These are phyloP conservation scores for Bimastos eiseni DNA, from an alignment of 2,888 invertebrate genomes.

Conservation along the genomic window DNA sequence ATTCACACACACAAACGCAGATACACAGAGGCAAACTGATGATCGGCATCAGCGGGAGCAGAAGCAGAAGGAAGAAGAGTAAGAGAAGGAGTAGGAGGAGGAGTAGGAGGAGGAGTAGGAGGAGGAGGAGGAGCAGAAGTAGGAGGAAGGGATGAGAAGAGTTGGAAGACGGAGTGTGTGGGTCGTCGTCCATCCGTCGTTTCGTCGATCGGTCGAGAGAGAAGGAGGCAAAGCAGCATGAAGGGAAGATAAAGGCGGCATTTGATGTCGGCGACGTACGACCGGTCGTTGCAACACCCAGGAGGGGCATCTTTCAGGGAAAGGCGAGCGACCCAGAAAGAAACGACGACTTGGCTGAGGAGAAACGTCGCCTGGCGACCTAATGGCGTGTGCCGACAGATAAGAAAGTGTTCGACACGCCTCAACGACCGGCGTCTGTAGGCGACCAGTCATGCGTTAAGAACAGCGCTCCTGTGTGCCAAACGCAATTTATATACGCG, in stretches of 20 bases:
- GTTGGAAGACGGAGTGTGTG: not conserved
- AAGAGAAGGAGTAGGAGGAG: not conserved
- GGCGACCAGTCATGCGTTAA: not conserved
- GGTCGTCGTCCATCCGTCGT: not conserved
- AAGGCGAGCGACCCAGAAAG: slow-evolving; percentile 21
- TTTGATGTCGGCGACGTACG: slow-evolving; percentile 24
- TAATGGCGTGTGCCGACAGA: slow-evolving; percentile 21
- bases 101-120: not conserved
- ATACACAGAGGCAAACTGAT: not conserved
- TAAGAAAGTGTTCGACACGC: slow-evolving; percentile 20
- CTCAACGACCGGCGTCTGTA: not conserved
- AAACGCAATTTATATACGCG: not conserved
- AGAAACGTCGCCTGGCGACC: slow-evolving; percentile 15
- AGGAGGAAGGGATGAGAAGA: not conserved
- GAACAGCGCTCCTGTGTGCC: slow-evolving; percentile 16
- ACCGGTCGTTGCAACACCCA: not conserved
- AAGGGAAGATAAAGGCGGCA: slow-evolving; percentile 21
- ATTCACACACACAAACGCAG: not conserved
- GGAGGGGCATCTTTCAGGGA: slow-evolving; percentile 16
- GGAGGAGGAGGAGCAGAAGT: not conserved
- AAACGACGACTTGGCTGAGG: slow-evolving; percentile 17
- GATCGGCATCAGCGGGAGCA: not conserved
- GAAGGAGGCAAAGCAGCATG: not conserved
- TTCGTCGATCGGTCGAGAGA: not conserved
- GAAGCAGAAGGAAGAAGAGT: not conserved